phyloP scores from a whole-genome alignment of 2,113 vertebrate genomes.

The Nibea albiflora region DNA sequence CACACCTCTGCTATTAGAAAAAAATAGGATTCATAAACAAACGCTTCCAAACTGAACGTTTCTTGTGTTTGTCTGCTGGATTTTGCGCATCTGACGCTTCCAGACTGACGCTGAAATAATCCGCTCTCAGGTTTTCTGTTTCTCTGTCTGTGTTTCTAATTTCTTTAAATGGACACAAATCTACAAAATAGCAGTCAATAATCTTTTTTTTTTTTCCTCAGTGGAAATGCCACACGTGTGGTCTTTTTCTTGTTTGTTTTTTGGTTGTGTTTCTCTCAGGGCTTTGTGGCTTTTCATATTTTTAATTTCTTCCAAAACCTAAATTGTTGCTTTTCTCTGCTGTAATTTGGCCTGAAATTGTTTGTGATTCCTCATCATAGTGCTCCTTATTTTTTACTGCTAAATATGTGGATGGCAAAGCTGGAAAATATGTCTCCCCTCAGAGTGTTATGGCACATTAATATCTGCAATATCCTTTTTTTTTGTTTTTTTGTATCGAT shows the following conservation, averaged over 20 bases:
- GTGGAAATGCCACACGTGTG: conserved; percentile 16
- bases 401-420: background rate
- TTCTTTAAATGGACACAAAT: conserved; percentile 28
- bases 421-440: background rate
- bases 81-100: background rate
- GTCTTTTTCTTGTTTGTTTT: background rate
- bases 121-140: background rate
- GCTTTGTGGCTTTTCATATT: background rate
- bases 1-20: background rate
- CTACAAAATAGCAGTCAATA: conserved; percentile 7
- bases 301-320: background rate
- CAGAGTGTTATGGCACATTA: background rate
- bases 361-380: background rate
- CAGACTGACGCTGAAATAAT: background rate
- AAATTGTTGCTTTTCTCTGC: background rate
- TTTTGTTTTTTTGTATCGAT: background rate
- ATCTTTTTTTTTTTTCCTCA: background rate
- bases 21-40: background rate
- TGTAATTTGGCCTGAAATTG: background rate
- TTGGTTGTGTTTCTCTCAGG: background rate
- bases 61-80: background rate
- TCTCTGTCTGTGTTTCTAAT: background rate
- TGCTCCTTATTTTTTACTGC: background rate
- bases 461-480: background rate
- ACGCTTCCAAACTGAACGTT: background rate